phyloP scores from a whole-genome alignment of 2,888 invertebrate species.

The Hemithea aestivaria region DNA sequence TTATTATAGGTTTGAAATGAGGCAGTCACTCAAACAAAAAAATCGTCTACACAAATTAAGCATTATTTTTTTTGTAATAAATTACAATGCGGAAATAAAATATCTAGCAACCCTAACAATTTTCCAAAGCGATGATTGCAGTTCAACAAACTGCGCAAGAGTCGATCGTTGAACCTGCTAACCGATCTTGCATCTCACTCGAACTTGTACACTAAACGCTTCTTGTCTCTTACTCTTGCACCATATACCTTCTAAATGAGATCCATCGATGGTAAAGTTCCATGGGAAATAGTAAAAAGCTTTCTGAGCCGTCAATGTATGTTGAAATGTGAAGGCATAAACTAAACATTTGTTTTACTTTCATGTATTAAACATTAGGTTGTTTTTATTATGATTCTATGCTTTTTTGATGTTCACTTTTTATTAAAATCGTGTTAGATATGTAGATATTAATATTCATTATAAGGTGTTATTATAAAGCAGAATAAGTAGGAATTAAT shows the following conservation, averaged over 20 bases:
- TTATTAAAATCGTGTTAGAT: background rate
- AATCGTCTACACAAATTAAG: too few species aligned
- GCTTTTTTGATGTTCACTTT: slow-evolving; percentile 17
- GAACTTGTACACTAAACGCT: slow-evolving; percentile 29
- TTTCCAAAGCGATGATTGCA: slow-evolving; percentile 74
- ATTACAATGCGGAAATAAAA: background rate
- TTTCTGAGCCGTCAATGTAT: slow-evolving; percentile 38
- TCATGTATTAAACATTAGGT: slow-evolving; percentile 44
- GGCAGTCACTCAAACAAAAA: too few species aligned
- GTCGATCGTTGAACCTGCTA: slow-evolving; percentile 75
- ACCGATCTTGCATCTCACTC: slow-evolving; percentile 56
- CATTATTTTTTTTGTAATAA: too few species aligned
- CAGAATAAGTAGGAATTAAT: too few species aligned
- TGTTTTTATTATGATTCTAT: slow-evolving; percentile 32
- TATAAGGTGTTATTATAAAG: too few species aligned
- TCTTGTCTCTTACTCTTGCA: slow-evolving; percentile 45
- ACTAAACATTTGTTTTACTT: slow-evolving; percentile 28
- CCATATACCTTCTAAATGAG: slow-evolving; percentile 49
- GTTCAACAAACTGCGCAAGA: slow-evolving; percentile 77
- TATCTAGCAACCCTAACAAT: slow-evolving; percentile 57
- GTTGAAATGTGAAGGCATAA: slow-evolving; percentile 25
- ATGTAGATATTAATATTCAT: too few species aligned
- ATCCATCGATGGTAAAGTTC: slow-evolving; percentile 54
- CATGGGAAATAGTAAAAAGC: slow-evolving; percentile 38
- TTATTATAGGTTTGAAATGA: too few species aligned